These are phyloP conservation scores for Amazona vittata DNA, from an alignment of 2,113 vertebrate species.

Conservation along the genomic window DNA sequence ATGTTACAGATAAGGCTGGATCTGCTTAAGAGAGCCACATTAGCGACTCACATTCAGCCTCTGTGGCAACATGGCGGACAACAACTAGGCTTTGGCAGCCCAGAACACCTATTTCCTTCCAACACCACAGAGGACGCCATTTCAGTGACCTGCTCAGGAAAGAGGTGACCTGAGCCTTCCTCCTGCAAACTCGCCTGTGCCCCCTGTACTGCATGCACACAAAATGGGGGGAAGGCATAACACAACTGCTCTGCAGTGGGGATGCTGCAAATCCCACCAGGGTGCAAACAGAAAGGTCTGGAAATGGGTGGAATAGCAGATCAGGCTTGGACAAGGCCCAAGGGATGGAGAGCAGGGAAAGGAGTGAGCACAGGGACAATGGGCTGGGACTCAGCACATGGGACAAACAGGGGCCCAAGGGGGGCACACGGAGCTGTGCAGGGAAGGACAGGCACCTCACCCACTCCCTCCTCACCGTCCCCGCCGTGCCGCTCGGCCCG, in stretches of 20 bases:
- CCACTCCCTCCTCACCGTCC: conserved; percentile 71
- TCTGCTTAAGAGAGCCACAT: accelerated
- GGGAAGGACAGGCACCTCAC: conserved; percentile 55
- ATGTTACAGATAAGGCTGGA: neutral
- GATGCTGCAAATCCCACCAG: neutral
- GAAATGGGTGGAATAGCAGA: neutral
- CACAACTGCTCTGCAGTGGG: accelerated
- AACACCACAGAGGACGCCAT: accelerated
- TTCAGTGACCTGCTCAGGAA: neutral
- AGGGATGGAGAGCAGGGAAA: neutral
- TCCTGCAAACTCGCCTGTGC: neutral
- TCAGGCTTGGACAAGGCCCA: neutral
- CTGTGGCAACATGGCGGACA: accelerated
- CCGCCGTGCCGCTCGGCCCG: conserved; percentile 69
- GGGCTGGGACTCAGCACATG: neutral
- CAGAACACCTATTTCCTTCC: neutral
- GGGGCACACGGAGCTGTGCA: accelerated
- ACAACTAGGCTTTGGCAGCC: accelerated
- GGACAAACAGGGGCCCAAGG: accelerated
- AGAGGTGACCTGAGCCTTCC: neutral
- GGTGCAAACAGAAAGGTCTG: neutral
- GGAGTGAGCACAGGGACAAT: neutral
- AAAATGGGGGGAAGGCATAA: neutral
- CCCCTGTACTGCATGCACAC: neutral
- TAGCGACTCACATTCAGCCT: neutral